These are phyloP conservation scores for Akabosia matsudoensis DNA, from an alignment of 1,140 invertebrate genomes.

Conservation along the genomic window DNA sequence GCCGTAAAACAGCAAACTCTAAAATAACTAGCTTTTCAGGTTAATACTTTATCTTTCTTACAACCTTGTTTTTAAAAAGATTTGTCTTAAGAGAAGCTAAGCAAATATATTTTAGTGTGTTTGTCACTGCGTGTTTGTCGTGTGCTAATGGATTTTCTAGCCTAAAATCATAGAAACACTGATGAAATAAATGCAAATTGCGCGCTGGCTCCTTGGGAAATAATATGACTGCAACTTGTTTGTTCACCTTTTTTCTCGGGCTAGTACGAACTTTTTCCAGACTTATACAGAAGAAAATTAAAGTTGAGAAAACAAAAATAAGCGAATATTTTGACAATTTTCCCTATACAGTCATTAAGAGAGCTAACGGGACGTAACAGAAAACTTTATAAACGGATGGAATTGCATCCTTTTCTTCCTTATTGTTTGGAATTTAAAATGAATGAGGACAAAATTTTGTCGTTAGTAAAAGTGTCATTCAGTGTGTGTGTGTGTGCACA, in stretches of 20 bases:
- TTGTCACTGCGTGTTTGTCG: too few relatives aligned
- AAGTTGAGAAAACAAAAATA: too few relatives aligned
- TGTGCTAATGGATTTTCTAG: neutral
- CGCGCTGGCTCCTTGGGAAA: slow-evolving; percentile 3
- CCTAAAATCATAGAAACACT: neutral
- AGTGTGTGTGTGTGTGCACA: neutral
- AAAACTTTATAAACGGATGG: neutral
- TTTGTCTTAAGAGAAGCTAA: too few relatives aligned
- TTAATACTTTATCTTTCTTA: too few relatives aligned
- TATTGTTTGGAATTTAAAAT: neutral
- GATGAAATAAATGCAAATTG: slow-evolving; percentile 10
- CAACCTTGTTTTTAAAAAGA: too few relatives aligned
- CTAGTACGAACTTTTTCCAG: neutral
- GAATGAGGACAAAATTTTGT: neutral
- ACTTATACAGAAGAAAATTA: neutral
- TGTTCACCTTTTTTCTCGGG: neutral
- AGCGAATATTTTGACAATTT: neutral
- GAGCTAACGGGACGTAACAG: neutral
- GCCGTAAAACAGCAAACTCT: too few relatives aligned
- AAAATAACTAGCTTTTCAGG: too few relatives aligned
- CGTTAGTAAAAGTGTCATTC: too few relatives aligned
- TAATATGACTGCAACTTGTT: neutral
- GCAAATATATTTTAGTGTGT: too few relatives aligned
- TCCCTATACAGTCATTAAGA: neutral
- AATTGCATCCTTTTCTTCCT: neutral